phyloP scores from a whole-genome alignment of 2,113 vertebrate species.

The Rhea americana region DNA sequence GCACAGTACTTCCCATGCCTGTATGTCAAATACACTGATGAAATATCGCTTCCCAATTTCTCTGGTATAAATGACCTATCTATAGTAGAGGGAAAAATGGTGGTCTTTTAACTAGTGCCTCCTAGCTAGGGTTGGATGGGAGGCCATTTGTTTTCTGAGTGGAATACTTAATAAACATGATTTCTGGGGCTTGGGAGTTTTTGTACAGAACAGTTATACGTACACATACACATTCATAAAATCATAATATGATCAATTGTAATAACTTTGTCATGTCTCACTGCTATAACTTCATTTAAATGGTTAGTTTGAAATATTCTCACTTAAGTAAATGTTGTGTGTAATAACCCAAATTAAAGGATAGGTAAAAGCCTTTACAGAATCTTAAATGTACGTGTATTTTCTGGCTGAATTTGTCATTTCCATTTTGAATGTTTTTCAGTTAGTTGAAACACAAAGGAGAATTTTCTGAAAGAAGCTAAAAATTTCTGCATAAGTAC shows the following conservation, averaged over 20 bases:
- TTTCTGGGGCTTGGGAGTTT: neutral
- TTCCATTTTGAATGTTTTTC: neutral
- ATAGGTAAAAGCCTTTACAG: neutral
- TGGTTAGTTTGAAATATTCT: neutral
- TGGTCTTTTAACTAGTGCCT: neutral
- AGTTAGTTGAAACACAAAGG: neutral
- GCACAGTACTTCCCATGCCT: neutral
- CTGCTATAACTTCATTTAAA: neutral
- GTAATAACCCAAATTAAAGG: neutral
- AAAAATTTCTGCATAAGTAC: neutral
- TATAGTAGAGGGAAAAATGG: neutral
- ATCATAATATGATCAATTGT: neutral
- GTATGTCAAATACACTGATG: neutral
- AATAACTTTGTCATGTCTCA: neutral
- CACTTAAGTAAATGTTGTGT: neutral
- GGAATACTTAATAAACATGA: neutral
- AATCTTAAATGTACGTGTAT: neutral
- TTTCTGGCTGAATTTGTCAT: neutral
- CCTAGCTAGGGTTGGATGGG: neutral
- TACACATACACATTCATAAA: neutral
- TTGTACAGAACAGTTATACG: neutral
- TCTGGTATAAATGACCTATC: neutral
- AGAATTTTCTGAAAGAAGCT: neutral
- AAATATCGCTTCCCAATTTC: neutral
- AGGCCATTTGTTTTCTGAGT: neutral